Evolutionary conservation across 1,140 invertebrate species (phyloP), one percentile per base, ranked within the genome.

Genomic region (Geopemphigus sp.): DNA sequence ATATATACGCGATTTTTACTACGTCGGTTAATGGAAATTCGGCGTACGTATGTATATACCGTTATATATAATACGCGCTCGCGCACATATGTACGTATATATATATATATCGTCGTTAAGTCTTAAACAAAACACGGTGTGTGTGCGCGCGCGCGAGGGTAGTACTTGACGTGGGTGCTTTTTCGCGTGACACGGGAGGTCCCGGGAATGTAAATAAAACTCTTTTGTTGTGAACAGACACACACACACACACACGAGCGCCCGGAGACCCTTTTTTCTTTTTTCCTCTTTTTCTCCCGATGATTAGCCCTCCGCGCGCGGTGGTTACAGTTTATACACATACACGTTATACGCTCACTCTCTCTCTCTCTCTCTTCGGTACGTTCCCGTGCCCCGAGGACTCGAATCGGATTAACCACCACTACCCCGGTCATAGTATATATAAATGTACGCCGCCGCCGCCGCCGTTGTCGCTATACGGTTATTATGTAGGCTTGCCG

Each of bases 141-240:
- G 19, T 19, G 1, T 12, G 66, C 15, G 17, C 26, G 12, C 5
- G 39, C 19, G 39, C 3, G 53, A 59, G 72, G 19, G 66, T 50
- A 57, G 54, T 78, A 78, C 74, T 78, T 78, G 74, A 78, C 74
- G 74, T 78, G 74, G 74, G 74, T 78, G 74, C 74, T 78, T 78
- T 78, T 72, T 72, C 68, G 68, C 74, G 61, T 78, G 74, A 78
- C 74, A 78, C 45, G 74, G 74, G 74, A 78, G 74, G 74, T 78
- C 74, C 74, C 74, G 56, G 74, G 54, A 78, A 78, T 78, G 74
- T 78, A 78, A 78, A 78, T 78, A 78, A 78, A 78, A 78, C 39
- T 78, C 74, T 63, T 78, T 78, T 78, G 74, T 78, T 78, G 74
- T 63, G 57, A 10, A 1, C 66, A 68, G 45, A 68, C 54, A 22